These are phyloP conservation scores for Scalopus aquaticus DNA, from an alignment of 2,113 vertebrate genomes.

Conservation along the genomic window DNA sequence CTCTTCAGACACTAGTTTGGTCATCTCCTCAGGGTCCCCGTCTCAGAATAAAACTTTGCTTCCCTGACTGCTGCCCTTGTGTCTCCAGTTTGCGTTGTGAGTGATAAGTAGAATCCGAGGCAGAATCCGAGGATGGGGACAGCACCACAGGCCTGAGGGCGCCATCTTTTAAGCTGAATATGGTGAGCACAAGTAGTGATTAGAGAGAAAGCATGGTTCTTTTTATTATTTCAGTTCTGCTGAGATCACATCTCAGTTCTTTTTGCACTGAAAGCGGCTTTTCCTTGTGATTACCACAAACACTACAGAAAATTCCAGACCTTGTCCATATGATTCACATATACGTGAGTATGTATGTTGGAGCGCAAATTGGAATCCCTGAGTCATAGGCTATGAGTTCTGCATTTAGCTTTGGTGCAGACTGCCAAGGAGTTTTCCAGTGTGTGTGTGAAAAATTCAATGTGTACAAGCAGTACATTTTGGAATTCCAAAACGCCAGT, in stretches of 20 bases:
- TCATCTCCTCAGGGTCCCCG: too few species aligned
- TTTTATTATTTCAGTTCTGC: neutral
- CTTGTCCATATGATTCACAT: neutral
- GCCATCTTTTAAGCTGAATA: neutral
- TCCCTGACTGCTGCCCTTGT: too few species aligned
- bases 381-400: neutral
- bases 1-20: too few species aligned
- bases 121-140: too few species aligned
- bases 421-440: neutral
- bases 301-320: slow-evolving; percentile 79
- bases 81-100: too few species aligned
- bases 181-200: too few species aligned
- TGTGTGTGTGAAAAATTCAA: neutral
- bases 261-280: neutral
- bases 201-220: neutral
- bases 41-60: too few species aligned
- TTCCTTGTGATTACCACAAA: neutral
- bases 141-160: too few species aligned
- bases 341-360: neutral
- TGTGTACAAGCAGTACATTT: neutral
- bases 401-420: neutral
- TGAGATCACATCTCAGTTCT: neutral
- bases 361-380: neutral
- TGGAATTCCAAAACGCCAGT: neutral
- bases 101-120: too few species aligned